A percentile compares a stretch with the other conserved stretches of the same genome.
Evolutionary conservation across 2,113 vertebrate species (phyloP).

Genomic region (Hippocampus guttulatus): DNA sequence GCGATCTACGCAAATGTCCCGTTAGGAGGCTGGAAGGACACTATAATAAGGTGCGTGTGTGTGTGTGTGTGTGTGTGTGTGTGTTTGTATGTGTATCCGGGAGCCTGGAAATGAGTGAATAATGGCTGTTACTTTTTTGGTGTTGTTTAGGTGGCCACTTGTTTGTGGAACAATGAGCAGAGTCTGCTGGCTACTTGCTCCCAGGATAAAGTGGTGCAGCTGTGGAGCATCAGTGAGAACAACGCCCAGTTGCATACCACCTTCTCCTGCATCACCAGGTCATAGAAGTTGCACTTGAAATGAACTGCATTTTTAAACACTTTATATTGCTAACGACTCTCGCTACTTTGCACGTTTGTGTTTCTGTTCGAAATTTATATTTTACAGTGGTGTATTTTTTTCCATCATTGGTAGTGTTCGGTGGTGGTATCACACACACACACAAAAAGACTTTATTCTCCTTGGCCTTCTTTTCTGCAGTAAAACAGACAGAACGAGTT

Average conservation of each 20-base stretch:
- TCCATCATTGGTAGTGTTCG: not conserved
- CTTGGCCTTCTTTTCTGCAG: conserved; percentile 34
- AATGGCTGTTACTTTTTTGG: not conserved
- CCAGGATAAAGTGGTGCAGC: conserved; percentile 74
- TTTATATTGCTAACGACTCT: too few relatives aligned
- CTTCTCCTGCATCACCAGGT: conserved; percentile 68
- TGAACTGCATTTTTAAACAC: too few relatives aligned
- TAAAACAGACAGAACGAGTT: conserved; percentile 49
- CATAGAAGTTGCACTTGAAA: not conserved
- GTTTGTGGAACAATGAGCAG: conserved; percentile 71
- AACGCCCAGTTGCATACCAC: conserved; percentile 67
- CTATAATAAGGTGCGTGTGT: conserved; percentile 67
- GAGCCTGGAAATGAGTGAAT: not conserved
- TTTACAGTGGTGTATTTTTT: too few relatives aligned
- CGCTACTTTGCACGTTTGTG: too few relatives aligned
- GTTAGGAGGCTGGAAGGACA: conserved; percentile 76
- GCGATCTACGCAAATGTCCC: conserved; percentile 75
- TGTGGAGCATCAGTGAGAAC: conserved; percentile 71
- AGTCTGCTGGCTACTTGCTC: conserved; percentile 71
- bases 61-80: not conserved
- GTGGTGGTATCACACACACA: not conserved
- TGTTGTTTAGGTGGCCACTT: conserved; percentile 69
- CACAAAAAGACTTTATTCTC: not conserved
- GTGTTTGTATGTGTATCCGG: not conserved
- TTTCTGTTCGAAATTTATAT: too few relatives aligned